A percentile compares a stretch with the other conserved stretches of the same genome.
phyloP scores from a whole-genome alignment of 2,797 vertebrate genomes.

The Danio kyathit region DNA sequence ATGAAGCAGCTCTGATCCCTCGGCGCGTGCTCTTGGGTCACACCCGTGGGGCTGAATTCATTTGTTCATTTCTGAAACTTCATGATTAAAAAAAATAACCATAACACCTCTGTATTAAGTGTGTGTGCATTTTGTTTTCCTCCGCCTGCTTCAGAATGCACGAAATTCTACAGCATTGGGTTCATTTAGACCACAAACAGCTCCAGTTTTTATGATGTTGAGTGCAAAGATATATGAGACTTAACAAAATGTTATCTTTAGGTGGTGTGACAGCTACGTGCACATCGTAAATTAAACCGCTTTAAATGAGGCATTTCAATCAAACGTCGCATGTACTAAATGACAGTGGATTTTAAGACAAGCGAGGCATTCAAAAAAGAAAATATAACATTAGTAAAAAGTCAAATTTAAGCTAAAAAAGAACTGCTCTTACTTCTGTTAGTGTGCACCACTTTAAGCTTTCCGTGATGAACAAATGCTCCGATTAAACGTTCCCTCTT shows the following conservation, averaged over 20 bases:
- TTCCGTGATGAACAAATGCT: background rate
- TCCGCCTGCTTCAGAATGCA: background rate
- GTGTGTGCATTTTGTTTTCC: background rate
- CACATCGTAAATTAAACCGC: background rate
- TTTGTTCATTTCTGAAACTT: background rate
- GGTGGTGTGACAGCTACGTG: background rate
- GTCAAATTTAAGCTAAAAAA: background rate
- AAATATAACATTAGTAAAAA: too few relatives aligned
- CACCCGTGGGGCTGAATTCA: background rate
- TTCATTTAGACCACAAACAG: background rate
- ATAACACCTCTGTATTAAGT: background rate
- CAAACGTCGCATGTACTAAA: background rate
- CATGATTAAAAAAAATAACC: background rate
- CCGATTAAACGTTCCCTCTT: conserved; percentile 23
- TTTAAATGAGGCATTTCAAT: background rate
- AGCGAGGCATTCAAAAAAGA: background rate
- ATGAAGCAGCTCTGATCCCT: background rate
- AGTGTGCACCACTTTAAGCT: background rate
- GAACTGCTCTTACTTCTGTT: background rate
- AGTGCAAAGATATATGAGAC: background rate
- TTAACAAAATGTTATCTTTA: background rate
- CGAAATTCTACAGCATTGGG: background rate
- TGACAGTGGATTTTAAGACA: background rate
- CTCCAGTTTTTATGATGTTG: background rate
- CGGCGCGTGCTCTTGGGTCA: conserved; percentile 11